Evolutionary conservation across 2,888 invertebrate genomes (phyloP).

Genomic region (Melangyna quadrimaculata): DNA sequence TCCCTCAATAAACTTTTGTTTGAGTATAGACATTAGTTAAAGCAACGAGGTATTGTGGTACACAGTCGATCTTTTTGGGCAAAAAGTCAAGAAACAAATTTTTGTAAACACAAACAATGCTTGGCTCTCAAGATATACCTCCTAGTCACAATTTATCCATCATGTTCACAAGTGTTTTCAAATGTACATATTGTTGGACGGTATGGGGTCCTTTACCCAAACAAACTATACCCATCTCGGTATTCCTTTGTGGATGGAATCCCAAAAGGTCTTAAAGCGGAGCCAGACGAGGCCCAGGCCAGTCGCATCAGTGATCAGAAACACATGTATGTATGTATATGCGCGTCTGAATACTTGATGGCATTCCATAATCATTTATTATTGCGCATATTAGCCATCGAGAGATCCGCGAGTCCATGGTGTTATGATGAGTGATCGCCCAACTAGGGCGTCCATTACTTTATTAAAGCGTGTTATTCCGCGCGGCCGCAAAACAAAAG

Average conservation of each 20-base stretch:
- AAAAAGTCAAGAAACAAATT: not conserved
- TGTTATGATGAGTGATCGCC: constrained; percentile 72
- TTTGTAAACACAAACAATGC: not conserved
- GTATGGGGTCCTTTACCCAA: constrained; percentile 7
- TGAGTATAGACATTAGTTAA: too few relatives aligned
- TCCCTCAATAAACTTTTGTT: too few relatives aligned
- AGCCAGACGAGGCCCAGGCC: too few relatives aligned
- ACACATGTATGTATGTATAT: too few relatives aligned
- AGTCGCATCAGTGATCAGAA: not conserved
- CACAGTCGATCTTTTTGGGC: too few relatives aligned
- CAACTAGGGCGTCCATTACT: constrained; percentile 72
- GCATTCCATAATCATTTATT: constrained; percentile 72
- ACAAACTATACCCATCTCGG: constrained; percentile 30
- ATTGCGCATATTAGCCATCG: constrained; percentile 71
- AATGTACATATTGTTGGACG: not conserved
- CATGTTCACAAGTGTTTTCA: not conserved
- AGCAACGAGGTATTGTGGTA: too few relatives aligned
- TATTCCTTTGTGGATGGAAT: constrained; percentile 33
- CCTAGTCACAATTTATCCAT: not conserved
- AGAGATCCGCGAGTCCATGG: constrained; percentile 67
- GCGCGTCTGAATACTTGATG: constrained; percentile 26
- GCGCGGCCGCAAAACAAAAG: constrained; percentile 68
- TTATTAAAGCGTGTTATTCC: constrained; percentile 70
- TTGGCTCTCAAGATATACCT: not conserved
- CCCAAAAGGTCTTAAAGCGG: constrained; percentile 37